A percentile compares a stretch with the other conserved stretches of the same genome.
Evolutionary conservation across 2,888 invertebrate species (phyloP).

Genomic region (Buathra laborator): DNA sequence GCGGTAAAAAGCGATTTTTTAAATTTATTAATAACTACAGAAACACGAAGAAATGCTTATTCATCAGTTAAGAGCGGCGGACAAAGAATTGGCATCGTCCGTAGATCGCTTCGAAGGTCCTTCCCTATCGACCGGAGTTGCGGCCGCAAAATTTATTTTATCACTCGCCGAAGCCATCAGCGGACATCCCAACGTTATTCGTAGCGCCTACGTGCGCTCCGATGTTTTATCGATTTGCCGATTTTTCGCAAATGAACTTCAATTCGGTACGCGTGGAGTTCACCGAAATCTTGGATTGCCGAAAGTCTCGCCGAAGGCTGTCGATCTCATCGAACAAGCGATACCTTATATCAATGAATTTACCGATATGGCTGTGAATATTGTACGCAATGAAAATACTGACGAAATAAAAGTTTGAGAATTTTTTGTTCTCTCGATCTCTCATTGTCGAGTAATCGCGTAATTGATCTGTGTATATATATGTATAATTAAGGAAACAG

Average conservation of each 20-base stretch:
- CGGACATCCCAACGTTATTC: constrained; percentile 73
- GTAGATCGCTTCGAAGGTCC: constrained; percentile 67
- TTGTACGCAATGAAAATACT: constrained; percentile 52
- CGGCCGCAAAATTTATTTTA: constrained; percentile 79
- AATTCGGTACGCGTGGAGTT: constrained; percentile 78
- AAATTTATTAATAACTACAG: constrained; percentile 64
- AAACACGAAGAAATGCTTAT: constrained; percentile 74
- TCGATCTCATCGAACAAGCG: constrained; percentile 75
- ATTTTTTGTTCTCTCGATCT: background rate
- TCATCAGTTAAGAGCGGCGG: constrained; percentile 73
- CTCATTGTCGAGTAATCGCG: constrained; percentile 9
- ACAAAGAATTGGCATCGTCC: constrained; percentile 71
- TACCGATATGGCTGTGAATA: constrained; percentile 70
- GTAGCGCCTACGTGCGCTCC: constrained; percentile 79
- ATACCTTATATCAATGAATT: constrained; percentile 77
- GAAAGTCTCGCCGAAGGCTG: constrained; percentile 76
- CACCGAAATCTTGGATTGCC: constrained; percentile 77
- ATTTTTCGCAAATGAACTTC: constrained; percentile 78
- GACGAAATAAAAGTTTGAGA: constrained; percentile 23
- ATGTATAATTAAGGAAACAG: no score
- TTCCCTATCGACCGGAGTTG: constrained; percentile 75
- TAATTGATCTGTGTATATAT: background rate
- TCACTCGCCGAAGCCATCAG: constrained; percentile 75
- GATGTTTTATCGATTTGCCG: constrained; percentile 78
- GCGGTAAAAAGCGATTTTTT: no score